phyloP scores from a whole-genome alignment of 2,797 vertebrate species.

The Pampus argenteus region DNA sequence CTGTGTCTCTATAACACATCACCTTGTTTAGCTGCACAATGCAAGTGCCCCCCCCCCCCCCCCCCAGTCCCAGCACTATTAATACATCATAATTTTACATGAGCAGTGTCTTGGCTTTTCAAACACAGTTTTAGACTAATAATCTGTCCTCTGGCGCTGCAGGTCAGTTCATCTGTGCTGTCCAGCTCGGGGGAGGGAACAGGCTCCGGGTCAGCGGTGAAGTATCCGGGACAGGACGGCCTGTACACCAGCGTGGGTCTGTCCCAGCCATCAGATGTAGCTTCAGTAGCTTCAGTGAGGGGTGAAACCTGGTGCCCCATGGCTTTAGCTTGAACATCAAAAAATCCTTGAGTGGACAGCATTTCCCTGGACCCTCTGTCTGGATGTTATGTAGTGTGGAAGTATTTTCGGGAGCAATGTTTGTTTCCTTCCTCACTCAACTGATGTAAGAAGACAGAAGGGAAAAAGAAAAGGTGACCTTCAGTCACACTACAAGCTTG shows the following conservation, averaged over 20 bases:
- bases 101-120: neutral
- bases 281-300: constrained; percentile 90
- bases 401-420: constrained; percentile 59
- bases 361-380: constrained; percentile 53
- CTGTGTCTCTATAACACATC: constrained; percentile 31
- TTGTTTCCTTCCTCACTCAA: constrained; percentile 56
- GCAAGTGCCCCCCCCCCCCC: neutral
- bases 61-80: neutral
- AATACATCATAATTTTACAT: constrained; percentile 15
- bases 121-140: neutral
- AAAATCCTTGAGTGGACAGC: constrained; percentile 62
- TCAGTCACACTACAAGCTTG: constrained; percentile 52
- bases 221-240: constrained; percentile 93
- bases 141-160: constrained; percentile 33
- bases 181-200: constrained; percentile 88
- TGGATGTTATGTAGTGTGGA: constrained; percentile 64
- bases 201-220: constrained; percentile 87
- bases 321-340: constrained; percentile 91
- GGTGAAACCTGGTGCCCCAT: constrained; percentile 96
- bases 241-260: constrained; percentile 93
- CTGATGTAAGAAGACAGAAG: constrained; percentile 50
- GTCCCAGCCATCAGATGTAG: constrained; percentile 91
- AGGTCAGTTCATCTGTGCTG: constrained; percentile 92
- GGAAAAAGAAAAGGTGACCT: constrained; percentile 32
- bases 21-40: constrained; percentile 17